phyloP scores from a whole-genome alignment of 2,797 vertebrate species.

The Microhierax caerulescens region DNA sequence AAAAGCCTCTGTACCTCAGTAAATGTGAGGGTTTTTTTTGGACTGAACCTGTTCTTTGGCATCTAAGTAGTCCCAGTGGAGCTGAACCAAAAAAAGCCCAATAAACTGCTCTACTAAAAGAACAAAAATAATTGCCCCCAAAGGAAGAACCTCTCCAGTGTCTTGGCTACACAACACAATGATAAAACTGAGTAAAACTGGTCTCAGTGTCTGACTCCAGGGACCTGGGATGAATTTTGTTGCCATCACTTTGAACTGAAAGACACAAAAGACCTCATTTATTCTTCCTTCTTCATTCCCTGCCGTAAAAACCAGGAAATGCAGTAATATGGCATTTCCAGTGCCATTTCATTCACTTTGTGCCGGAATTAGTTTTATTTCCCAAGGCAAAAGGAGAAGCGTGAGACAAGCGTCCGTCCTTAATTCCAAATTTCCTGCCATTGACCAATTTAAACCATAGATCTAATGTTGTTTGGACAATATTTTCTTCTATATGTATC shows the following conservation, averaged over 20 bases:
- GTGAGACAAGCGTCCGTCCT: neutral
- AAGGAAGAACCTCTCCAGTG: conserved; percentile 14
- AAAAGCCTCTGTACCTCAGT: neutral
- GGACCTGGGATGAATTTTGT: conserved; percentile 10
- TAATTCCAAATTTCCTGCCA: conserved; percentile 60
- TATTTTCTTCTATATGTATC: conserved; percentile 3
- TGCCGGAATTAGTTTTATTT: conserved; percentile 49
- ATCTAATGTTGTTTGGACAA: conserved; percentile 19
- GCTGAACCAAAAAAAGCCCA: neutral
- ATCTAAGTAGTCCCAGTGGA: neutral
- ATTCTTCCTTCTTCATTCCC: conserved; percentile 16
- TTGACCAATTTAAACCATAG: conserved; percentile 30
- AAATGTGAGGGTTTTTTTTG: accelerated
- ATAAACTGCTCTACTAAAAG: neutral
- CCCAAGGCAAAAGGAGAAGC: conserved; percentile 39
- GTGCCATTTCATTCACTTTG: conserved; percentile 26
- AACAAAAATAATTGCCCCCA: neutral
- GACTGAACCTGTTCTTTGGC: neutral
- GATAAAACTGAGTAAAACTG: conserved; percentile 28
- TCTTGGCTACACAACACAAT: neutral
- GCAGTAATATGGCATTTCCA: conserved; percentile 44
- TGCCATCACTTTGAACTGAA: conserved; percentile 44
- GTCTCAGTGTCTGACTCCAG: neutral
- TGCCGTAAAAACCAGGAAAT: conserved; percentile 60
- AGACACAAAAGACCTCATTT: conserved; percentile 45